Evolutionary conservation across 1,140 invertebrate species (phyloP).

Genomic region (Littorina saxatilis): DNA sequence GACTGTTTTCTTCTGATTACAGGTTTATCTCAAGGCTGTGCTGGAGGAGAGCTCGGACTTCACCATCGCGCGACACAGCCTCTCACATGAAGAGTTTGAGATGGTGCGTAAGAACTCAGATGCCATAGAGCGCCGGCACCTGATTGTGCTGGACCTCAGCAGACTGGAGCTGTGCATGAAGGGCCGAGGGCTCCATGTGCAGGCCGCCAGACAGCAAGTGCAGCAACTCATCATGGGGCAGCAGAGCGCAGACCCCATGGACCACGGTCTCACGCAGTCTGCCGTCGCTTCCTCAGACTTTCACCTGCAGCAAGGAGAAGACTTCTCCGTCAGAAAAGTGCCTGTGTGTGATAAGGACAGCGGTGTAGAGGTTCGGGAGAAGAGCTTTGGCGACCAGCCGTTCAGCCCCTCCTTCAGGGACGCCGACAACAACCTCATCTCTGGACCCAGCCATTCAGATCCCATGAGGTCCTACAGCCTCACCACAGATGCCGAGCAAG

Average conservation of each 20-base stretch:
- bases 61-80: background rate
- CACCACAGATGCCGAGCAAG: background rate
- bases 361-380: too few relatives aligned
- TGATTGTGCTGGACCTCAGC: conserved; percentile 9
- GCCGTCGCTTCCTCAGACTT: too few relatives aligned
- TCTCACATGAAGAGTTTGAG: conserved; percentile 14
- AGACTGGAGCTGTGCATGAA: conserved; percentile 13
- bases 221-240: conserved; percentile 23
- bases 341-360: too few relatives aligned
- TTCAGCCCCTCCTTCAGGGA: conserved; percentile 13
- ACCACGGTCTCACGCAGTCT: background rate
- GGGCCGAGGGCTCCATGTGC: background rate
- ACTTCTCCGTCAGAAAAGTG: too few relatives aligned
- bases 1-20: conserved; percentile 6
- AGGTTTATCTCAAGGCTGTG: conserved; percentile 31
- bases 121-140: conserved; percentile 20
- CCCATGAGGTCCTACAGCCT: conserved; percentile 2
- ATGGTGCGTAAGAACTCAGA: conserved; percentile 29
- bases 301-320: background rate
- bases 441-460: background rate
- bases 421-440: conserved; percentile 31
- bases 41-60: conserved; percentile 30
- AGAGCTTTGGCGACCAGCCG: background rate
- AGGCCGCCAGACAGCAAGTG: conserved; percentile 7
- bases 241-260: background rate